Conservation (phyloP, 2,113 vertebrate genomes). For the Microtus pennsylvanicus region DNA sequence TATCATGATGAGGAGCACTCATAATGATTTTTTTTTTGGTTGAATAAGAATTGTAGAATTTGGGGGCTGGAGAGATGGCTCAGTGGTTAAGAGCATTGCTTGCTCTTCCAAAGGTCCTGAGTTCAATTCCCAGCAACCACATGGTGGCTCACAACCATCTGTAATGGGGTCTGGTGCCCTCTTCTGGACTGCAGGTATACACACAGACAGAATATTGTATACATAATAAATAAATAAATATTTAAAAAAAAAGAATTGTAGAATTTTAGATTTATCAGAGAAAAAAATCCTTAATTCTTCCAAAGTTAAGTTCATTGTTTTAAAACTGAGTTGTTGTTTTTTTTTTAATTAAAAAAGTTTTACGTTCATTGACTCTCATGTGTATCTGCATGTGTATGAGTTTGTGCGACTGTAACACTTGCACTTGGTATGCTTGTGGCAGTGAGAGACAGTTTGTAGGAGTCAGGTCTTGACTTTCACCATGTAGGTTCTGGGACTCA, state of each 20-base stretch:
- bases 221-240: too few relatives aligned
- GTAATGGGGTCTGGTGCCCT: too few relatives aligned
- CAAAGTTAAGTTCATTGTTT: not conserved
- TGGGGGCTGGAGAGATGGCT: not conserved
- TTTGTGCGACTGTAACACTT: not conserved
- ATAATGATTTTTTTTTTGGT: conserved; percentile 24
- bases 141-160: too few relatives aligned
- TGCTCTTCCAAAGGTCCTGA: too few relatives aligned
- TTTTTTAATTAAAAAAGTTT: not conserved
- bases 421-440: not conserved
- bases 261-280: conserved; percentile 38
- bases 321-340: not conserved
- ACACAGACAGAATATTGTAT: too few relatives aligned
- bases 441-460: not conserved
- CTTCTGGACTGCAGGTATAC: too few relatives aligned
- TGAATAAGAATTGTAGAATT: conserved; percentile 41
- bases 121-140: too few relatives aligned
- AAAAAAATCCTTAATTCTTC: not conserved
- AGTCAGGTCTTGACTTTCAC: not conserved
- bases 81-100: too few relatives aligned
- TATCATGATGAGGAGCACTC: not conserved
- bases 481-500: not conserved
- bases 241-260: not conserved
- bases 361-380: not conserved
- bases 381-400: not conserved